Base-by-base conservation (phyloP, 1,140 invertebrate genomes). In the Conopomorpha cramerella region DNA sequence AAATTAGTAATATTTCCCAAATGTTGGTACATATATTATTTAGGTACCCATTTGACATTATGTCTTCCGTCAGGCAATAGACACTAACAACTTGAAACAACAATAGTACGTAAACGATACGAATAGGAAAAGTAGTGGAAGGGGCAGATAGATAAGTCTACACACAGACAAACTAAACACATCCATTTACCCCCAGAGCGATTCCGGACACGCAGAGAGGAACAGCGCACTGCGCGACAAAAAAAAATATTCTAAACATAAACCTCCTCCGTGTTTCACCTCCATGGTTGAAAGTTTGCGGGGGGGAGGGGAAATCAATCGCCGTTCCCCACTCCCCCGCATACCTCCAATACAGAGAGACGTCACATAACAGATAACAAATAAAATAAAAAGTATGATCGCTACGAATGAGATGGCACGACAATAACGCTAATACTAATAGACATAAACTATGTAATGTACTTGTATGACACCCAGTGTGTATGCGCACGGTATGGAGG, bases 161-260 rank as follows among this genome's bases (percentile, higher is more conserved):
- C n/a, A n/a, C n/a, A n/a, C n/a, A n/a, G n/a, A n/a, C n/a, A n/a
- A n/a, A n/a, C n/a, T n/a, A n/a, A n/a, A n/a, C 19, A 23, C 10
- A 6, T 23, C 31, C 18, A 29, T 56, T 56, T 59, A 59, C 59
- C 59, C 55, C 51, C 51, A 62, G 30, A 53, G 44, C 31, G 53
- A 43, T 30, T 62, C 58, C 49, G 58, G 58, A 49, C 53, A 59
- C 46, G 55, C 48, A 23, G 59, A 48, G 14, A 63, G 44, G 48
- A 59, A 63, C 38, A 59, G 54, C 19, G 46, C 49, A 45, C 58
- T 62, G 45, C 51, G 39, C 48, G 38, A 39, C 35, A 38, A 57
- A 44, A 58, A 53, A 27, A 45, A 49, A 44, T 33, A 31, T 16
- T 23, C n/a, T n/a, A n/a, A n/a, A n/a, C n/a, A n/a, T n/a, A n/a